A percentile compares a stretch with the other conserved stretches of the same genome.
These are phyloP conservation scores for Amaurobius ferox DNA, from an alignment of 2,888 invertebrate species.

Conservation along the genomic window DNA sequence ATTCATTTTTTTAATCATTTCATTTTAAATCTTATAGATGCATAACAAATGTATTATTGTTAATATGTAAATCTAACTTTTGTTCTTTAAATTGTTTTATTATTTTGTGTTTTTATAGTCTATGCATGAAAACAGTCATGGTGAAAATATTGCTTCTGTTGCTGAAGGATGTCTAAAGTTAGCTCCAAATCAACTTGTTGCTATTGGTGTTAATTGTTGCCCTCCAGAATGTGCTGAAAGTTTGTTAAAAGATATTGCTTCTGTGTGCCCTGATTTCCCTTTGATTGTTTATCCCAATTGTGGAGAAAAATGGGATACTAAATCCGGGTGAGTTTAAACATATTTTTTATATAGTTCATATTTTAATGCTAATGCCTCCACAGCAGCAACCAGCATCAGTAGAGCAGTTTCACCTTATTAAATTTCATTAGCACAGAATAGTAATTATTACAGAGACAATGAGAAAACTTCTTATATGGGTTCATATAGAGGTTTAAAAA, in stretches of 20 bases:
- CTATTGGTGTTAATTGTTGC: slow-evolving; percentile 93
- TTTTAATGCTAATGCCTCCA: too few relatives aligned
- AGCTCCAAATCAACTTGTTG: slow-evolving; percentile 83
- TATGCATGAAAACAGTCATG: slow-evolving; percentile 84
- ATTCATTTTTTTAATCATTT: too few relatives aligned
- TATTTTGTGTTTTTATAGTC: slow-evolving; percentile 79
- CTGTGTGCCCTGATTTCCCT: slow-evolving; percentile 81
- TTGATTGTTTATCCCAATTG: slow-evolving; percentile 95
- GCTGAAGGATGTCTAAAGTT: slow-evolving; percentile 80
- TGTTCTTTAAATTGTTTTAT: background rate
- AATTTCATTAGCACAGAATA: too few relatives aligned
- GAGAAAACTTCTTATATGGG: too few relatives aligned
- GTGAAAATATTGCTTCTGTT: slow-evolving; percentile 87
- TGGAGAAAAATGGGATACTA: slow-evolving; percentile 87
- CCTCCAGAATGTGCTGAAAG: slow-evolving; percentile 83
- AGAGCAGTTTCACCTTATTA: too few relatives aligned
- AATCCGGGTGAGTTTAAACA: slow-evolving; percentile 74
- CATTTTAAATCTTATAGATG: too few relatives aligned
- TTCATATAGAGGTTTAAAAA: too few relatives aligned
- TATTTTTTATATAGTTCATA: too few relatives aligned
- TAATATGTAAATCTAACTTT: too few relatives aligned
- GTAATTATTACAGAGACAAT: too few relatives aligned
- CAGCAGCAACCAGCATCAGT: too few relatives aligned
- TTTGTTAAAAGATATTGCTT: slow-evolving; percentile 80
- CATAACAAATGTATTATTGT: too few relatives aligned